Percentiles rank a stretch among this genome's conserved stretches.
Evolutionary conservation across 2,888 invertebrate genomes (phyloP).

Genomic region (Chaetoderma sp.): DNA sequence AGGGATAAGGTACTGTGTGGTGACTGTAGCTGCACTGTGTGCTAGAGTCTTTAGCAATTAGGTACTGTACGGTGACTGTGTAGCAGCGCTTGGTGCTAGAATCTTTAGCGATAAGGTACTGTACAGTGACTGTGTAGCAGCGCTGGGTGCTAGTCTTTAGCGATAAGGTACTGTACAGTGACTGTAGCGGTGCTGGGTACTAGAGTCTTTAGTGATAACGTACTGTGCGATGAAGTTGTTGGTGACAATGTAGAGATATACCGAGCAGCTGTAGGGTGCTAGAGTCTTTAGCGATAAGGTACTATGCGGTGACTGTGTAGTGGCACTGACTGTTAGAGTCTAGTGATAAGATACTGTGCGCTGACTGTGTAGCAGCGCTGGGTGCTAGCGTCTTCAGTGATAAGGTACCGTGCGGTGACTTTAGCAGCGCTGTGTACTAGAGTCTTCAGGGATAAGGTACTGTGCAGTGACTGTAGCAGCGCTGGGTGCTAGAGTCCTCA

Average conservation of each 20-base stretch:
- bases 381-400: no score
- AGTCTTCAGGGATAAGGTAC: no score
- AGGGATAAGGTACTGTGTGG: conserved; percentile 71
- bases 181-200: no score
- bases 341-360: neutral
- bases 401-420: no score
- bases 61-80: conserved; percentile 64
- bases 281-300: conserved; percentile 84
- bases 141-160: no score
- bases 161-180: neutral
- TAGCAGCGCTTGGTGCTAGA: conserved; percentile 82
- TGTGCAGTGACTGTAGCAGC: no score
- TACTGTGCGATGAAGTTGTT: conserved; percentile 75
- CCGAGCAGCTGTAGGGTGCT: conserved; percentile 83
- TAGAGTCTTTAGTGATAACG: no score
- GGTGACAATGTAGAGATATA: conserved; percentile 80
- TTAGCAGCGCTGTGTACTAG: no score
- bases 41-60: neutral
- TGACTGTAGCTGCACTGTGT: neutral
- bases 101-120: conserved; percentile 81
- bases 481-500: no score
- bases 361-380: conserved; percentile 77
- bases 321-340: neutral
- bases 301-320: neutral
- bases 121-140: no score